A percentile compares a stretch with the other conserved stretches of the same genome.
phyloP scores from a whole-genome alignment of 2,113 vertebrate genomes.

The Tringa solitaria region DNA sequence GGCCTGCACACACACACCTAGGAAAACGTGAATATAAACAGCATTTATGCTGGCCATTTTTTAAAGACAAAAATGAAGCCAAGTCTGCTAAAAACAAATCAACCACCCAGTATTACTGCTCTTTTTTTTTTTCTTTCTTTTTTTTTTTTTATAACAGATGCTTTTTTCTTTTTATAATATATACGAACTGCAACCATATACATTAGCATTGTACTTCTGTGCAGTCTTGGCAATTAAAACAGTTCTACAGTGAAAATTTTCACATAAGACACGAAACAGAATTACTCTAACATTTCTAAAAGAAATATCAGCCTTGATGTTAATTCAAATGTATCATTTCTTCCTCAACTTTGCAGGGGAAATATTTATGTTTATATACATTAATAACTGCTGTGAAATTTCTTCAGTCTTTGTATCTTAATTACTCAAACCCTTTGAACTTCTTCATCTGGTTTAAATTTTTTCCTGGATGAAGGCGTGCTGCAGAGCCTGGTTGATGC shows the following conservation, averaged over 20 bases:
- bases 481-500: slow-evolving; percentile 99
- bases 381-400: slow-evolving; percentile 83
- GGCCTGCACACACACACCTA: slow-evolving; percentile 90
- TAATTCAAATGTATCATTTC: slow-evolving; percentile 84
- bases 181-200: slow-evolving; percentile 79
- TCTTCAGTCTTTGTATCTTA: slow-evolving; percentile 86
- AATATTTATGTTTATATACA: slow-evolving; percentile 89
- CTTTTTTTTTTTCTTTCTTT: neutral
- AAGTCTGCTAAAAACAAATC: slow-evolving; percentile 83
- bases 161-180: slow-evolving; percentile 66
- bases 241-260: slow-evolving; percentile 82
- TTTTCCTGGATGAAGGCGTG: slow-evolving; percentile 99
- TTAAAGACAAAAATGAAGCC: slow-evolving; percentile 83
- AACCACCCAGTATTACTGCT: slow-evolving; percentile 79
- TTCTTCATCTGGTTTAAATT: slow-evolving; percentile 84
- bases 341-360: slow-evolving; percentile 84
- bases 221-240: slow-evolving; percentile 85
- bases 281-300: slow-evolving; percentile 84
- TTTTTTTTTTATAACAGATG: slow-evolving; percentile 68
- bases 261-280: slow-evolving; percentile 81
- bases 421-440: slow-evolving; percentile 83
- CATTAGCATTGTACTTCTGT: slow-evolving; percentile 80
- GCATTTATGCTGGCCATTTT: slow-evolving; percentile 90
- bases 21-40: slow-evolving; percentile 92
- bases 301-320: slow-evolving; percentile 81